A percentile compares a stretch with the other conserved stretches of the same genome.
Conservation (phyloP, 35 echinoderm and acorn worm genomes). For the Nesometra sesokonis region DNA sequence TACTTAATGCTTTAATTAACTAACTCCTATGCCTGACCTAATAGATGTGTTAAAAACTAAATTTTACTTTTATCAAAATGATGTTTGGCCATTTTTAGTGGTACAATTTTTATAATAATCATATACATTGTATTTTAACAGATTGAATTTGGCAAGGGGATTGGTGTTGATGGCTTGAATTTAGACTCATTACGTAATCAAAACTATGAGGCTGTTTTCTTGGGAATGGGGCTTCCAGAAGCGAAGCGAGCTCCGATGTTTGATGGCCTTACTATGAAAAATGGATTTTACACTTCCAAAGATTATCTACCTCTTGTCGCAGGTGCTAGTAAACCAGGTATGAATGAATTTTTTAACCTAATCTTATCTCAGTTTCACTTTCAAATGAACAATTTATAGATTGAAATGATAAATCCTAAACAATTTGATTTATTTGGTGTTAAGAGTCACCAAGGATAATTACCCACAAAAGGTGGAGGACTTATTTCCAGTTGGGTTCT, state of each 20-base stretch:
- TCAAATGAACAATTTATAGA: too few species aligned
- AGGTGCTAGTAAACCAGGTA: constrained; percentile 91
- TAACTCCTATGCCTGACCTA: too few species aligned
- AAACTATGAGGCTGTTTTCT: constrained; percentile 62
- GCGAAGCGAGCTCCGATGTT: constrained; percentile 73
- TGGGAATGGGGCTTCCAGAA: constrained; percentile 83
- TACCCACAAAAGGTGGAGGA: too few species aligned
- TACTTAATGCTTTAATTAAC: too few species aligned
- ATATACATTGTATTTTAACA: constrained; percentile 12
- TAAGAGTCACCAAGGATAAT: neutral
- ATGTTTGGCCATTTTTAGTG: too few species aligned
- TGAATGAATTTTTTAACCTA: too few species aligned
- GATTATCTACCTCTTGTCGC: constrained; percentile 77
- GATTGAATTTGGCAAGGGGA: constrained; percentile 75
- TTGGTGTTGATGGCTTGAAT: constrained; percentile 47
- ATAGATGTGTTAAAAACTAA: too few species aligned
- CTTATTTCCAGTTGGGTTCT: too few species aligned
- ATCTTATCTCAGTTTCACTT: too few species aligned
- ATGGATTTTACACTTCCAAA: constrained; percentile 93
- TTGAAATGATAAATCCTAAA: too few species aligned
- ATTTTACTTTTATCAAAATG: too few species aligned
- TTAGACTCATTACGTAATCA: constrained; percentile 46
- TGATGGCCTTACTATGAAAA: constrained; percentile 58
- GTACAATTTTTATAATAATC: too few species aligned
- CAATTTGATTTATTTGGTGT: neutral